Evolutionary conservation across 2,113 vertebrate genomes (phyloP).

Genomic region (Sinocyclocheilus rhinocerous): DNA sequence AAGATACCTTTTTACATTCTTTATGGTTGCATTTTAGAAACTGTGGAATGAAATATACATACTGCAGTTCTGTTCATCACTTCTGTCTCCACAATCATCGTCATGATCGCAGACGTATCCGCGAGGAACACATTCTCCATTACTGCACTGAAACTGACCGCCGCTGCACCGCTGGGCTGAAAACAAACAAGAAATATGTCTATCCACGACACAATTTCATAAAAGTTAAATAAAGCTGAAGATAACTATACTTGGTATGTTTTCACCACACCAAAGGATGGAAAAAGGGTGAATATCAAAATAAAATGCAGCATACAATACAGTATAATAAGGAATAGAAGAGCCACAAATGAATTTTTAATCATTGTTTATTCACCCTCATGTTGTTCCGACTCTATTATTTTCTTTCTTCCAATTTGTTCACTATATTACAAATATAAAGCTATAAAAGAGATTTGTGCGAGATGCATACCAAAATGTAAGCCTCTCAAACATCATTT

Average conservation of each 20-base stretch:
- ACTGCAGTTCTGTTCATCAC: constrained; percentile 94
- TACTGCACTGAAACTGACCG: constrained; percentile 83
- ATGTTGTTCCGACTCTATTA: not conserved
- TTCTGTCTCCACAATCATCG: constrained; percentile 90
- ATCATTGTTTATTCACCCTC: not conserved
- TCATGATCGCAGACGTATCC: constrained; percentile 91
- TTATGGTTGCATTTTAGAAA: not conserved
- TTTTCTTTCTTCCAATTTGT: not conserved
- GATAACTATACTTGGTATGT: not conserved
- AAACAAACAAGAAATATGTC: constrained; percentile 35
- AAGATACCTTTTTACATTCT: not conserved
- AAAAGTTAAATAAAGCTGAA: not conserved
- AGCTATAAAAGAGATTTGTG: not conserved
- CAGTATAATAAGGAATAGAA: not conserved
- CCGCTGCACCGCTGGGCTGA: constrained; percentile 82
- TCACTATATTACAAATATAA: not conserved
- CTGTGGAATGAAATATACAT: constrained; percentile 58
- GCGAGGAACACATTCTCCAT: constrained; percentile 85
- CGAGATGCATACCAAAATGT: not conserved
- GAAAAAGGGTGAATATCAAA: not conserved
- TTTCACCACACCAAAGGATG: not conserved
- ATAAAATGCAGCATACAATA: not conserved
- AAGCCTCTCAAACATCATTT: not conserved
- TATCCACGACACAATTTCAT: not conserved
- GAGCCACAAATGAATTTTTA: too few relatives aligned